Percentiles rank a stretch among this genome's conserved stretches.
Conservation (phyloP, 2,797 vertebrate species). For the Manis pentadactyla region DNA sequence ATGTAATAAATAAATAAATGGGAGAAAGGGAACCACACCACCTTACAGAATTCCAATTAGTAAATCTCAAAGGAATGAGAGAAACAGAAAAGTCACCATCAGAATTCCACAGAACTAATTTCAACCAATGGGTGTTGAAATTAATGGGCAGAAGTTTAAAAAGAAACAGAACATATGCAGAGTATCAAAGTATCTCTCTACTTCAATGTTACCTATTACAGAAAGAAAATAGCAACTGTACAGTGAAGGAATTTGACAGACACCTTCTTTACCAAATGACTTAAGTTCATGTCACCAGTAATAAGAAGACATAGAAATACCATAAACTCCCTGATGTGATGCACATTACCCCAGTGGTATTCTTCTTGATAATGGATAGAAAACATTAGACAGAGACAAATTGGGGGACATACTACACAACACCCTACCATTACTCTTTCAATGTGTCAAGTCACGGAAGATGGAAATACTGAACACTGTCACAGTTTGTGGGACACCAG, state of each 20-base stretch:
- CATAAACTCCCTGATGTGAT: fast-evolving
- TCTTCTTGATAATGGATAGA: background rate
- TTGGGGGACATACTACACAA: fast-evolving
- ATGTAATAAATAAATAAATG: background rate
- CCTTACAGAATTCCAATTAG: background rate
- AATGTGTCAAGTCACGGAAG: background rate
- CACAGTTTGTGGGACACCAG: fast-evolving
- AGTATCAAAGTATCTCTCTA: background rate
- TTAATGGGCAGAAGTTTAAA: background rate
- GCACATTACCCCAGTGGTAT: fast-evolving
- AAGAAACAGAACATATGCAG: background rate
- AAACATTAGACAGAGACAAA: background rate
- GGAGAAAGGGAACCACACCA: background rate
- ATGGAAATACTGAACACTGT: fast-evolving
- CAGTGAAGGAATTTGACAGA: no score
- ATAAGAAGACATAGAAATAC: background rate
- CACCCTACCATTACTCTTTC: background rate
- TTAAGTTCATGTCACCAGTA: background rate
- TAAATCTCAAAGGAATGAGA: background rate
- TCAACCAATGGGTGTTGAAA: background rate
- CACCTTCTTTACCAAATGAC: background rate
- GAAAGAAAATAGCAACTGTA: background rate
- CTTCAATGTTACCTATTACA: background rate
- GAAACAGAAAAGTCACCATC: background rate
- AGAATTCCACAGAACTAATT: background rate